Percentiles rank a stretch among this genome's conserved stretches.
phyloP scores from a whole-genome alignment of 2,888 invertebrate genomes.

The Drosophila multiciliata region DNA sequence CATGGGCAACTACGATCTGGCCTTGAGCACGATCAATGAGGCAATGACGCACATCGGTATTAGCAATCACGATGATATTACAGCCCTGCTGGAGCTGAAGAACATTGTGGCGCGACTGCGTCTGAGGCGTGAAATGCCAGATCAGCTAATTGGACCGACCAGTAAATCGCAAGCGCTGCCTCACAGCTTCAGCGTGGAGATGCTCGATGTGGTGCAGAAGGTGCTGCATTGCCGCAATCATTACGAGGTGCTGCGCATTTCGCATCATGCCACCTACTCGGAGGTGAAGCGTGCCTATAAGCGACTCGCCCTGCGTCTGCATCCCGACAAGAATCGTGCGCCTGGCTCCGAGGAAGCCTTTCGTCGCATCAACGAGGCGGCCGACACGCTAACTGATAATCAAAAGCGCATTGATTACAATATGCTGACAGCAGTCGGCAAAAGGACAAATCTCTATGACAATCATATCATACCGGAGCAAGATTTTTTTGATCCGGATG shows the following conservation, averaged over 20 bases:
- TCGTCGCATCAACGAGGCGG: slow-evolving; percentile 93
- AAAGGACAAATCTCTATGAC: slow-evolving; percentile 86
- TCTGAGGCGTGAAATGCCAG: slow-evolving; percentile 37
- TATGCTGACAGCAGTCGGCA: slow-evolving; percentile 71
- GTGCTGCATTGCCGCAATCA: slow-evolving; percentile 89
- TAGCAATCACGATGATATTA: slow-evolving; percentile 21
- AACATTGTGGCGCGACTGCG: slow-evolving; percentile 57
- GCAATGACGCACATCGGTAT: slow-evolving; percentile 8
- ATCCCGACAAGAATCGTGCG: slow-evolving; percentile 93
- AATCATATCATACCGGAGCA: neutral
- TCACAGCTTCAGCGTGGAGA: slow-evolving; percentile 90
- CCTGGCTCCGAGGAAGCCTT: slow-evolving; percentile 93
- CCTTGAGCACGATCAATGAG: slow-evolving; percentile 50
- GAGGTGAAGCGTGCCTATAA: slow-evolving; percentile 90
- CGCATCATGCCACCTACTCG: slow-evolving; percentile 88
- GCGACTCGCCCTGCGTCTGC: slow-evolving; percentile 91
- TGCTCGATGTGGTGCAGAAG: slow-evolving; percentile 89
- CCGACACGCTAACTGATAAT: slow-evolving; percentile 90
- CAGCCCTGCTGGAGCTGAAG: slow-evolving; percentile 62
- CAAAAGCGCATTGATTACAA: slow-evolving; percentile 92
- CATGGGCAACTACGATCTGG: slow-evolving; percentile 59
- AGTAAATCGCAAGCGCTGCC: slow-evolving; percentile 51
- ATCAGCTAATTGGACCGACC: slow-evolving; percentile 51
- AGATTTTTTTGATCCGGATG: slow-evolving; percentile 85
- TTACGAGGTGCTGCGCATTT: slow-evolving; percentile 90